Conservation (phyloP, 53 echinoderm and acorn worm genomes). For the Echinometra lucunter region DNA sequence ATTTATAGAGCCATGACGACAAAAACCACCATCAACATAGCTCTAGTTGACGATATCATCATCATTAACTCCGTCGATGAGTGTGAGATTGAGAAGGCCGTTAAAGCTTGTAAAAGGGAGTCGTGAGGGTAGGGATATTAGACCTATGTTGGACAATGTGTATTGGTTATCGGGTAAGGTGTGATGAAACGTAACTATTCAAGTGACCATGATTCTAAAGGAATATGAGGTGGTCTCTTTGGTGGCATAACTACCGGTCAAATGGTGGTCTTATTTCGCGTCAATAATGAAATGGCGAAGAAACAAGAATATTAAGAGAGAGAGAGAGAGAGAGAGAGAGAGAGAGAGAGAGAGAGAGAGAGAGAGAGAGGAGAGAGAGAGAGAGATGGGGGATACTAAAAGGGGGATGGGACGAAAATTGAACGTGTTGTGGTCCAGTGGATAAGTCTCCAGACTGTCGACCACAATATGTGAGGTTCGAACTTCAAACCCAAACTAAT, state of each 20-base stretch:
- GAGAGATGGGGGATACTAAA: too few species aligned
- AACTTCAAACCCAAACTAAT: too few species aligned
- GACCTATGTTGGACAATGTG: neutral
- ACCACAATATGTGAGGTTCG: too few species aligned
- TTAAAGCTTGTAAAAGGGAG: neutral
- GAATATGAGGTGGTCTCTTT: neutral
- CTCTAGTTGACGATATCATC: slow-evolving; percentile 24
- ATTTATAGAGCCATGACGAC: neutral
- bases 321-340: neutral
- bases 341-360: neutral
- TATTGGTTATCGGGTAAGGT: neutral
- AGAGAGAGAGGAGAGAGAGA: too few species aligned
- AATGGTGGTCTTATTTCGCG: too few species aligned
- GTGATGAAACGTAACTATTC: neutral
- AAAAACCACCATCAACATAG: neutral
- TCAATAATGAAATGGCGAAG: too few species aligned
- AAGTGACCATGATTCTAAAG: neutral
- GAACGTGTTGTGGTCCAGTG: too few species aligned
- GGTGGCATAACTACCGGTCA: too few species aligned
- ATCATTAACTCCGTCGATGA: neutral
- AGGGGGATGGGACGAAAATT: too few species aligned
- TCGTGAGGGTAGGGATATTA: neutral
- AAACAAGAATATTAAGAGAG: neutral
- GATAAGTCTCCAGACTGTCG: too few species aligned
- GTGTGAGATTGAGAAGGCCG: neutral